Percentiles rank a stretch among this genome's conserved stretches.
phyloP scores from a whole-genome alignment of 2,113 vertebrate genomes.

The Scomber colias region DNA sequence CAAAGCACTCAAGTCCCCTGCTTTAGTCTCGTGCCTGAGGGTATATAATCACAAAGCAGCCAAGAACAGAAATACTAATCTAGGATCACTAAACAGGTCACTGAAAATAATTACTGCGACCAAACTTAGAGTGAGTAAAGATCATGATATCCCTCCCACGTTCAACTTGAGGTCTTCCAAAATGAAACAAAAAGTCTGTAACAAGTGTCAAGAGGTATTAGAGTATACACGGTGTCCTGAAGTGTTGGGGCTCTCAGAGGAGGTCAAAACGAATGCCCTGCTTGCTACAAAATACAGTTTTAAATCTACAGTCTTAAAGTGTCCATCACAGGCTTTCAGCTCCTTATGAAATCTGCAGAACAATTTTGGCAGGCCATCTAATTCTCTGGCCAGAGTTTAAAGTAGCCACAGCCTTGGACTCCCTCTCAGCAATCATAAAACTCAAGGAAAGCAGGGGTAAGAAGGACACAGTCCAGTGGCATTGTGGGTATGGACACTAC shows the following conservation, averaged over 20 bases:
- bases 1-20: conserved; percentile 51
- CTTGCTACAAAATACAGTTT: neutral
- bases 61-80: conserved; percentile 57
- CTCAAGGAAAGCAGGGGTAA: conserved; percentile 39
- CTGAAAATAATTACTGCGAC: conserved; percentile 15
- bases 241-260: neutral
- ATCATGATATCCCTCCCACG: neutral
- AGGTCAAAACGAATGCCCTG: neutral
- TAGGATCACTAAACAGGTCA: conserved; percentile 62
- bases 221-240: neutral
- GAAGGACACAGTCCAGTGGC: conserved; percentile 45
- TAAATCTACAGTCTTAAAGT: conserved; percentile 4
- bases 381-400: conserved; percentile 64
- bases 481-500: conserved; percentile 38
- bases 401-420: conserved; percentile 69
- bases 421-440: conserved; percentile 57
- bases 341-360: conserved; percentile 49
- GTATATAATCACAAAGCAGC: conserved; percentile 63
- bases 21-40: conserved; percentile 41
- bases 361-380: conserved; percentile 40
- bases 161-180: conserved; percentile 30
- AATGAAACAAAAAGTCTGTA: conserved; percentile 34
- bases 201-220: conserved; percentile 26
- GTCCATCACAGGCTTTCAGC: conserved; percentile 21
- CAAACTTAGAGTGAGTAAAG: conserved; percentile 12